Percentiles rank a stretch among this genome's conserved stretches.
These are phyloP conservation scores for Carapus acus DNA, from an alignment of 2,797 vertebrate species.

Conservation along the genomic window DNA sequence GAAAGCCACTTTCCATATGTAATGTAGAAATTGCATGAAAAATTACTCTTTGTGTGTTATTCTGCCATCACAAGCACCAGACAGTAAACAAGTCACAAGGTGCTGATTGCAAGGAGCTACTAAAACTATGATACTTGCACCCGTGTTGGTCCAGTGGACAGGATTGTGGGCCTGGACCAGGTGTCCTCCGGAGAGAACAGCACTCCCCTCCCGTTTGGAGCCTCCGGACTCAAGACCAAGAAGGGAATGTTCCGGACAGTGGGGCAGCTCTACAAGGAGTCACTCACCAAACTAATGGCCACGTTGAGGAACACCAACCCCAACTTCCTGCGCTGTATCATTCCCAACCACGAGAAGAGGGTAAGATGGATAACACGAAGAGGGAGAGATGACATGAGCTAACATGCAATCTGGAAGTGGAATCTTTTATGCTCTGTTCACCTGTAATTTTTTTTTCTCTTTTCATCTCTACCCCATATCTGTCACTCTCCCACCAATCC, in stretches of 20 bases:
- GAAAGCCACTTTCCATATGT: constrained; percentile 1
- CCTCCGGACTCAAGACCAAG: constrained; percentile 82
- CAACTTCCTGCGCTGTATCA: constrained; percentile 89
- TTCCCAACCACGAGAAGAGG: constrained; percentile 90
- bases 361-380: no score
- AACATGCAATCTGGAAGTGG: no score
- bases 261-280: constrained; percentile 92
- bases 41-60: constrained; percentile 11
- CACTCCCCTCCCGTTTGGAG: constrained; percentile 73
- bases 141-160: constrained; percentile 83
- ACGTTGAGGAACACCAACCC: constrained; percentile 90
- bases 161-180: constrained; percentile 86
- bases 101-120: neutral
- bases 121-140: constrained; percentile 6
- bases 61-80: neutral
- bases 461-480: constrained; percentile 3
- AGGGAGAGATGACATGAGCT: no score
- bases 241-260: constrained; percentile 91
- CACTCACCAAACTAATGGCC: constrained; percentile 88
- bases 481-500: constrained; percentile 8
- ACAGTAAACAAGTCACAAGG: constrained; percentile 10
- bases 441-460: neutral
- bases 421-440: neutral
- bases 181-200: constrained; percentile 79
- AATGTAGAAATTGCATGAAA: neutral